phyloP scores from a whole-genome alignment of 2,113 vertebrate species.

The Lichenostomus cassidix region DNA sequence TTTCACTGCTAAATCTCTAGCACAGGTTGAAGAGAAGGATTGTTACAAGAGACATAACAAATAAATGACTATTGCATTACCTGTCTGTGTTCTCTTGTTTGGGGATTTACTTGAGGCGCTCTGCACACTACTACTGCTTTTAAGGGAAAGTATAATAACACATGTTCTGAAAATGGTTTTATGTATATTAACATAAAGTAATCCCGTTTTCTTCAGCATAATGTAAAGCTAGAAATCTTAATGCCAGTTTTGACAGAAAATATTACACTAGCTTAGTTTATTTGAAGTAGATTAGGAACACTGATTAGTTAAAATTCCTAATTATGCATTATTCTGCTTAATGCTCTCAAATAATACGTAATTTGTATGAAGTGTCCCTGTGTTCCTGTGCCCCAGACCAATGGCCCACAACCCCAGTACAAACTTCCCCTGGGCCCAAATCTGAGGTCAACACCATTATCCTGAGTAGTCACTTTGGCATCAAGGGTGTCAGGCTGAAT shows the following conservation, averaged over 20 bases:
- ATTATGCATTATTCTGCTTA: not conserved
- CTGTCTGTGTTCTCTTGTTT: not conserved
- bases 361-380: not conserved
- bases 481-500: not conserved
- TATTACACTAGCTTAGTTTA: not conserved
- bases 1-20: not conserved
- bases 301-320: not conserved
- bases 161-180: not conserved
- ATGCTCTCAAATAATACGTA: not conserved
- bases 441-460: not conserved
- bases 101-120: not conserved
- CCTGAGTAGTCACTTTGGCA: not conserved
- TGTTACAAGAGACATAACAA: not conserved
- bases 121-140: not conserved
- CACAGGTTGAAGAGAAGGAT: not conserved
- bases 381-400: not conserved
- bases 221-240: not conserved
- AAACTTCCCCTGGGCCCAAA: not conserved
- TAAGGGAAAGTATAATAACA: not conserved
- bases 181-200: not conserved
- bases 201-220: not conserved
- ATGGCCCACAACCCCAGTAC: too few relatives aligned
- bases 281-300: not conserved
- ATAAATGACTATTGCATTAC: not conserved
- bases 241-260: not conserved